These are phyloP conservation scores for Sicus ferrugineus DNA, from an alignment of 2,888 invertebrate genomes.

Conservation along the genomic window DNA sequence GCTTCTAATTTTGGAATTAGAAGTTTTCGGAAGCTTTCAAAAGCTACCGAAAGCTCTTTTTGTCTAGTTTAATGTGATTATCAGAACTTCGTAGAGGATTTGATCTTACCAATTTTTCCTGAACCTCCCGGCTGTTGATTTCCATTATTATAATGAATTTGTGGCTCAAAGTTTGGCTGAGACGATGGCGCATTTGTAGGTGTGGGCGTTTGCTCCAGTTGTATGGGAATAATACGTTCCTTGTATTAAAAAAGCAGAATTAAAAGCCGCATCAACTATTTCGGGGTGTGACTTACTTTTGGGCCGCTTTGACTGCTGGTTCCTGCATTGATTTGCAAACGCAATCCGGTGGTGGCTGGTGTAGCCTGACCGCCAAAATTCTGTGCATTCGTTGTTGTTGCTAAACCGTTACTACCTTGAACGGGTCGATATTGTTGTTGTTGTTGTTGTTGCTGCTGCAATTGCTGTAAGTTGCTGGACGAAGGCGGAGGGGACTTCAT, in stretches of 20 bases:
- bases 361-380: conserved; percentile 53
- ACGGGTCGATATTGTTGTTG: conserved; percentile 51
- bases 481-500: conserved; percentile 55
- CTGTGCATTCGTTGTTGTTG: conserved; percentile 36
- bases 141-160: conserved; percentile 51
- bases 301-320: conserved; percentile 51
- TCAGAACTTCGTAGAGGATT: too few relatives aligned
- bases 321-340: conserved; percentile 55
- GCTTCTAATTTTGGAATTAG: too few relatives aligned
- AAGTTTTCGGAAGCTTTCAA: too few relatives aligned
- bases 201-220: conserved; percentile 59
- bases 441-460: conserved; percentile 48
- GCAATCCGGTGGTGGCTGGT: conserved; percentile 47
- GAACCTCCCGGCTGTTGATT: conserved; percentile 37
- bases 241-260: conserved; percentile 38
- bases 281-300: conserved; percentile 45
- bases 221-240: conserved; percentile 64
- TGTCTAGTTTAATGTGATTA: too few relatives aligned
- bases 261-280: neutral
- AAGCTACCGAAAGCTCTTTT: too few relatives aligned
- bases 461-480: conserved; percentile 43
- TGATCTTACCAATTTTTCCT: conserved; percentile 53
- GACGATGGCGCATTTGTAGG: conserved; percentile 55
- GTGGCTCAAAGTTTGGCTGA: conserved; percentile 51
- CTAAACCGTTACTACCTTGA: conserved; percentile 48